Conservation (phyloP, 2,113 vertebrate species). For the Cairina moschata region DNA sequence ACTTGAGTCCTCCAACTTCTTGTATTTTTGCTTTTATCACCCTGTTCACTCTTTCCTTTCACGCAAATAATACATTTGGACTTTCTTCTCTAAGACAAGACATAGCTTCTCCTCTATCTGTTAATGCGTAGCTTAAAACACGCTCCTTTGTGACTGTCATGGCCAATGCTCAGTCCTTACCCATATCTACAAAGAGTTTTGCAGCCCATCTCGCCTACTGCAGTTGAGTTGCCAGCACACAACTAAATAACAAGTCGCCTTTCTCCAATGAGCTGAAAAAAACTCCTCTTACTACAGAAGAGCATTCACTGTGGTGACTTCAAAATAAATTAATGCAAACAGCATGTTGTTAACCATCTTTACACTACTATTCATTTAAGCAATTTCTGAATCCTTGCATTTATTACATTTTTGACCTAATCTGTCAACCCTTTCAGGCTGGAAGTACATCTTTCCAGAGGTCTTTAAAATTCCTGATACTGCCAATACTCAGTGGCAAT, state of each 20-base stretch:
- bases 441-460: not conserved
- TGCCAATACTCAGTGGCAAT: not conserved
- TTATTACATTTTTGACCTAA: not conserved
- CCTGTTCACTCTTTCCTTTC: not conserved
- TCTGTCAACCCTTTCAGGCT: not conserved
- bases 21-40: not conserved
- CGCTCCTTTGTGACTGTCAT: not conserved
- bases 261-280: not conserved
- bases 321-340: not conserved
- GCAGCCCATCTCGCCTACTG: not conserved
- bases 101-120: not conserved
- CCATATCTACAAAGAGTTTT: not conserved
- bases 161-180: not conserved
- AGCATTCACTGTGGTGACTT: not conserved
- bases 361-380: not conserved
- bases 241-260: not conserved
- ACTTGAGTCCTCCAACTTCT: not conserved
- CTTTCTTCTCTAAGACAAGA: not conserved
- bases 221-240: not conserved
- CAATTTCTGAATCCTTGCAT: not conserved
- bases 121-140: not conserved
- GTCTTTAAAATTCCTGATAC: not conserved
- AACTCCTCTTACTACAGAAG: not conserved
- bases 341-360: not conserved
- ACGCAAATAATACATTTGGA: not conserved